These are phyloP conservation scores for Nasonovia ribisnigri DNA, from an alignment of 2,888 invertebrate genomes.

Conservation along the genomic window DNA sequence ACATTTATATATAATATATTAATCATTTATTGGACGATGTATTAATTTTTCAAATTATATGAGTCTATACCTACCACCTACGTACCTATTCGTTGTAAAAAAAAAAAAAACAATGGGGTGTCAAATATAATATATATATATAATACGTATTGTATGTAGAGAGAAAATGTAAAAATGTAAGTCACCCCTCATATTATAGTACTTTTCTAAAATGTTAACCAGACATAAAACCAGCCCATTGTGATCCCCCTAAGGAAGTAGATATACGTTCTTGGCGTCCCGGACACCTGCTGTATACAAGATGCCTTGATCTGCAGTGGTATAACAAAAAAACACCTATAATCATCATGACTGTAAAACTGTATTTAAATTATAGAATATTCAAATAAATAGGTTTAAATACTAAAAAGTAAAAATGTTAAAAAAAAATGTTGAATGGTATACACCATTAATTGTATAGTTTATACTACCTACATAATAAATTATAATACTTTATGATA, in stretches of 20 bases:
- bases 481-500: no score
- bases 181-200: conserved; percentile 3
- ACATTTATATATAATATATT: neutral
- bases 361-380: neutral
- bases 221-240: conserved; percentile 58
- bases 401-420: neutral
- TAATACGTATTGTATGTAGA: neutral
- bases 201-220: conserved; percentile 56
- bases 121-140: neutral
- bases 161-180: conserved; percentile 30
- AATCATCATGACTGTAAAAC: neutral
- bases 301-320: neutral
- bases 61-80: no score
- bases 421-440: no score
- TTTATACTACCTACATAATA: neutral
- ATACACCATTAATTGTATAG: neutral
- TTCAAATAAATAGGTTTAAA: neutral
- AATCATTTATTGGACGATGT: neutral
- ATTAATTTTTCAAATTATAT: neutral
- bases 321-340: conserved; percentile 17
- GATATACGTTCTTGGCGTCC: conserved; percentile 20
- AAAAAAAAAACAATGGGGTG: neutral
- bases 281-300: conserved; percentile 55
- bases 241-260: conserved; percentile 62
- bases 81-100: neutral